Conservation (phyloP, 92 coral and sea anemone genomes). For the Epizoanthus fatuus region DNA sequence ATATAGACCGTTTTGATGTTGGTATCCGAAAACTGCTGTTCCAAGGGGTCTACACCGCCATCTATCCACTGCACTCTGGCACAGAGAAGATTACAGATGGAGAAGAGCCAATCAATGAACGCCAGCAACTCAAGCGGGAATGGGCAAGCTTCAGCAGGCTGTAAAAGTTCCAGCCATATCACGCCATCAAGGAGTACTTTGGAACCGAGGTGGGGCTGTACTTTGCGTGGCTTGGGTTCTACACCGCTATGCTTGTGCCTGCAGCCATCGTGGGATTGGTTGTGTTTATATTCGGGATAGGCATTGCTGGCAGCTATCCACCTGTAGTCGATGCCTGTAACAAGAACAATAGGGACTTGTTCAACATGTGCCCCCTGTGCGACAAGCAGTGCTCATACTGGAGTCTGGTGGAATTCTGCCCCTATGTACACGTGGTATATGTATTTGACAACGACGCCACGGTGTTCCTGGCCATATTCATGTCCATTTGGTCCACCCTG, state of each 20-base stretch:
- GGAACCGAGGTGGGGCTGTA: conserved; percentile 96
- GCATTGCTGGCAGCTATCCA: conserved; percentile 30
- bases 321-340: conserved; percentile 38
- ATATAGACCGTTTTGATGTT: conserved; percentile 68
- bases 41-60: conserved; percentile 79
- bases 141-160: conserved; percentile 93
- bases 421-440: conserved; percentile 82
- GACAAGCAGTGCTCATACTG: conserved; percentile 68
- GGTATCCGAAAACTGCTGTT: conserved; percentile 88
- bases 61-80: conserved; percentile 95
- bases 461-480: conserved; percentile 88
- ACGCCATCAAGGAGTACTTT: conserved; percentile 95
- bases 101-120: conserved; percentile 68
- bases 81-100: conserved; percentile 81
- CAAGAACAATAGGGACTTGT: conserved; percentile 20
- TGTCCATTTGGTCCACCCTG: conserved; percentile 98
- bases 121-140: conserved; percentile 85
- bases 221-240: conserved; percentile 98
- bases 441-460: conserved; percentile 94
- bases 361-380: conserved; percentile 46
- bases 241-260: conserved; percentile 94
- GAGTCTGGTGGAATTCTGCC: conserved; percentile 83
- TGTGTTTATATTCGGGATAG: conserved; percentile 43
- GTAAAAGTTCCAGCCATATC: conserved; percentile 92
- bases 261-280: conserved; percentile 90